phyloP scores from a whole-genome alignment of 2,888 invertebrate genomes.

The Hesperia comma region DNA sequence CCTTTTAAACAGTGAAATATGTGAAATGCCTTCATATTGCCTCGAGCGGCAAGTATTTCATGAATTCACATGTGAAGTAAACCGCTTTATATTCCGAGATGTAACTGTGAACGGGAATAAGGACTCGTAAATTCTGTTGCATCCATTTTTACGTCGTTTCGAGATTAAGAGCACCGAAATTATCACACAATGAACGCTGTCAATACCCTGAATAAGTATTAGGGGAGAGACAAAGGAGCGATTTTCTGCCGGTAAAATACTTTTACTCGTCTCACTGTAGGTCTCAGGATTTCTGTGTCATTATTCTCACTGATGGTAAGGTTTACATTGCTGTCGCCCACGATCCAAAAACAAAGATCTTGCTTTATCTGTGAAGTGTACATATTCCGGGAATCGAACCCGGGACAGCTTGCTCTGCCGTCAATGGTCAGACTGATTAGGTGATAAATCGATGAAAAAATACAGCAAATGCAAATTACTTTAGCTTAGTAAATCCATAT shows the following conservation, averaged over 20 bases:
- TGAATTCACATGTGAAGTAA: conserved; percentile 24
- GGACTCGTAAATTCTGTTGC: conserved; percentile 29
- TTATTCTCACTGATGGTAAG: no score
- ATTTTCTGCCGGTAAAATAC: neutral
- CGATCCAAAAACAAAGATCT: no score
- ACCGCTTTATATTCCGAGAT: conserved; percentile 14
- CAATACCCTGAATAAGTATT: conserved; percentile 34
- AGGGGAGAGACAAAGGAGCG: conserved; percentile 4
- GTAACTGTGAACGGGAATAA: conserved; percentile 26
- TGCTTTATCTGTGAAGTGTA: no score
- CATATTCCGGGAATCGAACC: no score
- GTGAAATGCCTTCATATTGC: neutral
- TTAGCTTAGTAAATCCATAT: no score
- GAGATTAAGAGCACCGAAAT: conserved; percentile 39
- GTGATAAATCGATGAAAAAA: no score
- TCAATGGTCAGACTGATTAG: no score
- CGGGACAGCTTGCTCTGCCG: no score
- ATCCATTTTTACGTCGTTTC: conserved; percentile 32
- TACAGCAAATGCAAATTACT: no score
- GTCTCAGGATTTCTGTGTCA: no score
- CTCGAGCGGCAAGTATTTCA: conserved; percentile 2
- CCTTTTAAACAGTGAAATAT: neutral
- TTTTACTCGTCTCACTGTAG: no score
- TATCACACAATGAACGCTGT: conserved; percentile 46
- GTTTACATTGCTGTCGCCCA: no score